phyloP scores from a whole-genome alignment of 53 echinoderm and acorn worm genomes.

The Crossaster papposus region DNA sequence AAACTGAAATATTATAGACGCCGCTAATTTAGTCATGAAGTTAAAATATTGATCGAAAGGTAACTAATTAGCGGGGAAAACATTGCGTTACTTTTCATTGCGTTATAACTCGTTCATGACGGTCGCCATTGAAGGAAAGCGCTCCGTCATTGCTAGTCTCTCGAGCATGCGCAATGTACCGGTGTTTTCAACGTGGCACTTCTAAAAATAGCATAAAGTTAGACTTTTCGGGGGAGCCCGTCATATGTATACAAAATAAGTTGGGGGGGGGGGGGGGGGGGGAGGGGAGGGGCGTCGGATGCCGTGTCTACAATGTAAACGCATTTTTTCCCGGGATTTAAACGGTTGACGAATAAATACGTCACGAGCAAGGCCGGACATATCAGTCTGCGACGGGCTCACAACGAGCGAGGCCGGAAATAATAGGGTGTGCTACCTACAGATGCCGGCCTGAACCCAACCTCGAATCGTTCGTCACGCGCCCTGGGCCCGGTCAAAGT shows the following conservation, averaged over 20 bases:
- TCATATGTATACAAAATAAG: slow-evolving; percentile 4
- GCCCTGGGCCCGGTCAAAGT: no score
- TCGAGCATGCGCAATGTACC: slow-evolving; percentile 39
- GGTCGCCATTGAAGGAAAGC: slow-evolving; percentile 46
- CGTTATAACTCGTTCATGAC: not conserved
- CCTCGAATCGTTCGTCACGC: no score
- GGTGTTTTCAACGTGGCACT: slow-evolving; percentile 61
- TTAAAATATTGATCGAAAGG: no score
- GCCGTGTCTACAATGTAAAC: no score
- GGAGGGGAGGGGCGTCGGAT: no score
- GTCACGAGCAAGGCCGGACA: no score
- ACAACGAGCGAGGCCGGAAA: no score
- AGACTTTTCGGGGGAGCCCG: slow-evolving; percentile 38
- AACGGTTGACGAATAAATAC: no score
- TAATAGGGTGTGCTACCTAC: no score
- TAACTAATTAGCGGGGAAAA: not conserved
- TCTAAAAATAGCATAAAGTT: slow-evolving; percentile 52
- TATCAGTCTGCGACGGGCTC: no score
- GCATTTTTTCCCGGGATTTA: not conserved
- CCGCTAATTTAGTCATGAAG: not conserved
- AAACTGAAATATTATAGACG: not conserved
- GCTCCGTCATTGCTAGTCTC: slow-evolving; percentile 24
- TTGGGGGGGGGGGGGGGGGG: no score
- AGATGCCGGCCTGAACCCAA: no score
- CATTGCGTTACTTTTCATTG: slow-evolving; percentile 8